Evolutionary conservation across 1,140 invertebrate genomes (phyloP).

Genomic region (Papilio polyxenes): DNA sequence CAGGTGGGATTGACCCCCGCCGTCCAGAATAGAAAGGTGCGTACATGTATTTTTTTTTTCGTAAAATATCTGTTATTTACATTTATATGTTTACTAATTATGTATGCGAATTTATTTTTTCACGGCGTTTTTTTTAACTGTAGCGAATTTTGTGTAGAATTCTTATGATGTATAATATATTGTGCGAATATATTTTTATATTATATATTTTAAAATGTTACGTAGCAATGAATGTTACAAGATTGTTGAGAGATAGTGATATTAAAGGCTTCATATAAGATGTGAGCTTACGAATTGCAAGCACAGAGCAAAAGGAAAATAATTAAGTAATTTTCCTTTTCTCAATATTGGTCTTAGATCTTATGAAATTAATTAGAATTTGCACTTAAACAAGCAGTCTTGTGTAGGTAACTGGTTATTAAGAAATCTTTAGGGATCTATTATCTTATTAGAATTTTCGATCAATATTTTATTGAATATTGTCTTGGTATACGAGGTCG

Average conservation of each 20-base stretch:
- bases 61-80: neutral
- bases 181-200: neutral
- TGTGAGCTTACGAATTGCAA: neutral
- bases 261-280: neutral
- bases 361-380: neutral
- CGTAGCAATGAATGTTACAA: neutral
- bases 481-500: neutral
- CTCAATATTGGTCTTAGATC: neutral
- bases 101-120: conserved; percentile 23
- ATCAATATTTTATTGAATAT: neutral
- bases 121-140: neutral
- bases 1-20: conserved; percentile 73
- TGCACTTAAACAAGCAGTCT: neutral
- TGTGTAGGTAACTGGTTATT: too few species aligned
- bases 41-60: conserved; percentile 37
- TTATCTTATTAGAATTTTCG: neutral
- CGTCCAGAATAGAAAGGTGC: conserved; percentile 71
- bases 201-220: neutral
- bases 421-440: neutral
- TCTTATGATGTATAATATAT: neutral
- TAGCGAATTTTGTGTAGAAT: neutral
- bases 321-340: neutral
- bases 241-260: neutral
- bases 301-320: neutral
- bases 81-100: neutral